These are phyloP conservation scores for Drymodes brunneopygia DNA, from an alignment of 2,113 vertebrate species.

Conservation along the genomic window DNA sequence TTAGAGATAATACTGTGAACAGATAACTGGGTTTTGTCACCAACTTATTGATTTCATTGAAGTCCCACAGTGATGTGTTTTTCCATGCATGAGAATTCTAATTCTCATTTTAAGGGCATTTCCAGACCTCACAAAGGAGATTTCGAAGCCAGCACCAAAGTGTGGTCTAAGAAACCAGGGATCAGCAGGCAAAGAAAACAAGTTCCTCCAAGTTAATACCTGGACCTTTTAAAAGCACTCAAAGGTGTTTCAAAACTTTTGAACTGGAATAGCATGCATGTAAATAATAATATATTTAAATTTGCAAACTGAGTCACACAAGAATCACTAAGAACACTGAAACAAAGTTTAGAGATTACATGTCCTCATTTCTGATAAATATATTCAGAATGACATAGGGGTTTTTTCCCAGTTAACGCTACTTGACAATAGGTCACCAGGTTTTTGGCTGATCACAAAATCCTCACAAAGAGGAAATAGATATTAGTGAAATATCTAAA, in stretches of 20 bases:
- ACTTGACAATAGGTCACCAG: neutral
- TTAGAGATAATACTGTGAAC: neutral
- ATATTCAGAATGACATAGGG: rapidly evolving
- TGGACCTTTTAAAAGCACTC: neutral
- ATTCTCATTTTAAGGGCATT: neutral
- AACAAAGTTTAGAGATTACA: neutral
- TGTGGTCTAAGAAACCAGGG: neutral
- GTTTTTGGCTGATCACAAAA: neutral
- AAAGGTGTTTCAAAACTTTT: neutral
- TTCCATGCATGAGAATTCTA: neutral
- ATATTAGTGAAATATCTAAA: neutral
- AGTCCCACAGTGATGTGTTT: neutral
- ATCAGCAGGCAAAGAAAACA: neutral
- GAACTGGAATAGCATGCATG: neutral
- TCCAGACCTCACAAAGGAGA: neutral
- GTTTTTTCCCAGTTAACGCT: neutral
- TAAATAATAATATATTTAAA: neutral
- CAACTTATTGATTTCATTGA: neutral
- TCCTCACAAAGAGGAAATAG: neutral
- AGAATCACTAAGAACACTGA: neutral
- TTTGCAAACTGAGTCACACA: neutral
- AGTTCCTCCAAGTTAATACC: neutral
- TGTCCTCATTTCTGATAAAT: neutral
- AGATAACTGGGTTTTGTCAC: neutral
- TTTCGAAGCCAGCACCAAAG: neutral